These are phyloP conservation scores for Encarsia formosa DNA, from an alignment of 2,888 invertebrate species.

Conservation along the genomic window DNA sequence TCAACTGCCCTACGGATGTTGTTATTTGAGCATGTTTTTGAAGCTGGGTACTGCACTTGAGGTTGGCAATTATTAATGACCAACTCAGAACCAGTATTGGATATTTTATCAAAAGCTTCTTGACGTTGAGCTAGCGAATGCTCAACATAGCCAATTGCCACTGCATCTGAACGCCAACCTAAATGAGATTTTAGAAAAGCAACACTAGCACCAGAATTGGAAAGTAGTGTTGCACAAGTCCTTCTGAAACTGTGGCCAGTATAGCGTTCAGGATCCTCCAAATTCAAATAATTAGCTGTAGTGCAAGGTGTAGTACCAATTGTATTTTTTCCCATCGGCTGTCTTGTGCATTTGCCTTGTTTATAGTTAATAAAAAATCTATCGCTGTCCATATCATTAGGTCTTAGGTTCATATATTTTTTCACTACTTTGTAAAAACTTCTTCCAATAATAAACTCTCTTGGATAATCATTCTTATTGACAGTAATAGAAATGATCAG, in stretches of 20 bases:
- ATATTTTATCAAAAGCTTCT: no score
- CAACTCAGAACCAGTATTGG: no score
- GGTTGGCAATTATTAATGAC: no score
- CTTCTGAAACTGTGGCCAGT: not conserved
- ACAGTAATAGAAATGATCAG: not conserved
- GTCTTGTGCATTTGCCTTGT: not conserved
- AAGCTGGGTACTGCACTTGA: no score
- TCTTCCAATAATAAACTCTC: not conserved
- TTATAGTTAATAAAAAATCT: not conserved
- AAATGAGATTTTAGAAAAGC: no score
- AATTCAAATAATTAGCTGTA: not conserved
- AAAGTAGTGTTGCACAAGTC: not conserved
- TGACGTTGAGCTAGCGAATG: no score
- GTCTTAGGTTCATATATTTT: not conserved
- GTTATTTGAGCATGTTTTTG: no score
- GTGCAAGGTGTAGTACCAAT: not conserved
- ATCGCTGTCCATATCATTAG: not conserved
- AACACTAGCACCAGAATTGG: not conserved
- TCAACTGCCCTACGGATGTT: no score
- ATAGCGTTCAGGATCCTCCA: not conserved
- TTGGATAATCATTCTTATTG: not conserved
- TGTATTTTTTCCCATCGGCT: not conserved
- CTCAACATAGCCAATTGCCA: no score
- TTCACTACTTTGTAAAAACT: not conserved
- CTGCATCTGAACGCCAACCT: no score